A percentile compares a stretch with the other conserved stretches of the same genome.
Conservation (phyloP, 2,113 vertebrate genomes). For the Nansenia antarctica region DNA sequence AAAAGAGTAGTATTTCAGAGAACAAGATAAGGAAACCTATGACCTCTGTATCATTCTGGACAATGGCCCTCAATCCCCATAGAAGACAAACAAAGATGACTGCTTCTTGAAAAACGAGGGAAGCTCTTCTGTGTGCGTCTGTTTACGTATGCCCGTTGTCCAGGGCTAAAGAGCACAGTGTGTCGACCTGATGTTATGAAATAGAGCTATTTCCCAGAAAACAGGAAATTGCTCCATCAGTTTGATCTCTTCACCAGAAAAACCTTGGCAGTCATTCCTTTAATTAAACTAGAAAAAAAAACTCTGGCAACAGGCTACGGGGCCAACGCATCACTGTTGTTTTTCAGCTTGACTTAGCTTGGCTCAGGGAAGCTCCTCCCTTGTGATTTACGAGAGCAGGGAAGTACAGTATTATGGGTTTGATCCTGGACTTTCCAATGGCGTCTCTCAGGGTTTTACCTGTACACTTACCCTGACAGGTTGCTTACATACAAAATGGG, state of each 20-base stretch:
- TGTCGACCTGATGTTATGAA: conserved; percentile 21
- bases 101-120: too few relatives aligned
- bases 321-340: not conserved
- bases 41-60: too few relatives aligned
- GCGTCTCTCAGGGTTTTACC: not conserved
- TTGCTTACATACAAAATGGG: not conserved
- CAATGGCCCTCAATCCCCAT: too few relatives aligned
- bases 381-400: not conserved
- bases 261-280: conserved; percentile 10
- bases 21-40: too few relatives aligned
- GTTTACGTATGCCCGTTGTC: not conserved
- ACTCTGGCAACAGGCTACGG: not conserved
- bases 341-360: not conserved
- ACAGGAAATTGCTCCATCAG: conserved; percentile 40
- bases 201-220: conserved; percentile 29
- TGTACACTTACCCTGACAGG: not conserved
- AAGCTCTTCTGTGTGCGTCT: too few relatives aligned
- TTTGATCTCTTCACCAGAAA: conserved; percentile 25
- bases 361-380: not conserved
- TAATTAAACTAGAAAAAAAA: not conserved
- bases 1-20: too few relatives aligned
- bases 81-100: too few relatives aligned
- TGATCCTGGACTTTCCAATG: not conserved
- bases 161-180: not conserved
- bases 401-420: not conserved